Conservation (phyloP, 1,140 invertebrate species). For the Protaetia brevitarsis region DNA sequence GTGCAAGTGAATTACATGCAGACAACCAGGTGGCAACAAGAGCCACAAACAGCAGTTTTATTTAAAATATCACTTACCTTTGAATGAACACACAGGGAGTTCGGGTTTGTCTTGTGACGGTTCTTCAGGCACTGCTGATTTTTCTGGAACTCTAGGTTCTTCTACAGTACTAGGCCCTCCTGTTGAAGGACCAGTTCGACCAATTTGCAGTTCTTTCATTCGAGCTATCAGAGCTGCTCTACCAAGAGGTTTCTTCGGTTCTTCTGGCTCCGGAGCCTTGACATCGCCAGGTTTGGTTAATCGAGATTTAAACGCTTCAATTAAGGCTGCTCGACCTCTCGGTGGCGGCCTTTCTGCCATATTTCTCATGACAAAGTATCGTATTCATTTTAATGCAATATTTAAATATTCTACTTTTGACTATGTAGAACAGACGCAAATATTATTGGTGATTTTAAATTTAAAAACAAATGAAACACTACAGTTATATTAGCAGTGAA, state of each 20-base stretch:
- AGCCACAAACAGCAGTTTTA: no score
- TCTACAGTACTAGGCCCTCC: not conserved
- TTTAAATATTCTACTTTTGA: no score
- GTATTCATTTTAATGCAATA: not conserved
- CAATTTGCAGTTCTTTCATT: not conserved
- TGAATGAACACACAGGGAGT: slow-evolving; percentile 16
- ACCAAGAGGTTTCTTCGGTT: not conserved
- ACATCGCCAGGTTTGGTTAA: slow-evolving; percentile 1
- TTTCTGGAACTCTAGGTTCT: not conserved
- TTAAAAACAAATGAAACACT: no score
- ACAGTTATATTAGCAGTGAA: no score
- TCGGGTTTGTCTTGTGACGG: not conserved
- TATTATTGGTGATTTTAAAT: no score
- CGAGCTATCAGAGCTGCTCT: not conserved
- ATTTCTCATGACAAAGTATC: not conserved
- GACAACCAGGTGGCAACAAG: no score
- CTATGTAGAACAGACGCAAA: no score
- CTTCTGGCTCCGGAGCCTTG: not conserved
- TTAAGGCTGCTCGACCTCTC: not conserved
- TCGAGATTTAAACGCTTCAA: not conserved
- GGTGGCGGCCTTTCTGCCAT: not conserved
- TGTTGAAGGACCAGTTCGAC: not conserved
- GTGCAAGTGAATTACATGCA: no score
- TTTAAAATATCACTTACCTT: no score
- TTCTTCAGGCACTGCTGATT: not conserved